A percentile compares a stretch with the other conserved stretches of the same genome.
Conservation (phyloP, 2,113 vertebrate species). For the Cathartes aura region DNA sequence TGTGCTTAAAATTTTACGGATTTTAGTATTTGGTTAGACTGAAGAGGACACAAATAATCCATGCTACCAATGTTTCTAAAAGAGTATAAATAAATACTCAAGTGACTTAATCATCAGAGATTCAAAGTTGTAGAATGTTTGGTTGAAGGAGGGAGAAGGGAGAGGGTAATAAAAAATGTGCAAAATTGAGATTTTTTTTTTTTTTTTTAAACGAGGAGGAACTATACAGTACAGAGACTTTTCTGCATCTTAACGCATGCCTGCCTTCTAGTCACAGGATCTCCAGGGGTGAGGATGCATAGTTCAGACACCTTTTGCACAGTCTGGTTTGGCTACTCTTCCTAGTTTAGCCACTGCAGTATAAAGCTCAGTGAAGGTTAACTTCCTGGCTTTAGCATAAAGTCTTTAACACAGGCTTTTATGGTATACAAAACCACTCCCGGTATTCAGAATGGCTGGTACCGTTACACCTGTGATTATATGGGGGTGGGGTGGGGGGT, state of each 20-base stretch:
- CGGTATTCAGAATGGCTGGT: not conserved
- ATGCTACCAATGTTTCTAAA: not conserved
- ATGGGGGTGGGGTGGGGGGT: no score
- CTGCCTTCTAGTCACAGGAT: not conserved
- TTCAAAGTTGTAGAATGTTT: not conserved
- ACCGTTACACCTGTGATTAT: not conserved
- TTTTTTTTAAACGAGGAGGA: not conserved
- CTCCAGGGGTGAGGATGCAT: not conserved
- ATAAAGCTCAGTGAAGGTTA: not conserved
- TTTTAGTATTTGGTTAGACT: not conserved
- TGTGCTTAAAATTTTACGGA: not conserved
- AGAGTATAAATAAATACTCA: not conserved
- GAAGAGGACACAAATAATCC: not conserved
- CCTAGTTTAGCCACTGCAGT: not conserved
- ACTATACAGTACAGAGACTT: not conserved
- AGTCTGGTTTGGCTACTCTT: not conserved
- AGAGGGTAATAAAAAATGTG: not conserved
- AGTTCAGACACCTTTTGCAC: not conserved
- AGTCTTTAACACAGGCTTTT: not conserved
- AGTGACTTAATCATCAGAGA: not conserved
- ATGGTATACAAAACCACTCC: not conserved
- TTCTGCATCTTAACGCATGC: not conserved
- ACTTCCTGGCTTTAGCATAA: not conserved
- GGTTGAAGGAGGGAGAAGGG: not conserved
- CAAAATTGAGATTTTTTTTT: not conserved